Percentiles rank a stretch among this genome's conserved stretches.
These are phyloP conservation scores for Lottia gigantea DNA, from an alignment of 2,888 invertebrate genomes.

Conservation along the genomic window DNA sequence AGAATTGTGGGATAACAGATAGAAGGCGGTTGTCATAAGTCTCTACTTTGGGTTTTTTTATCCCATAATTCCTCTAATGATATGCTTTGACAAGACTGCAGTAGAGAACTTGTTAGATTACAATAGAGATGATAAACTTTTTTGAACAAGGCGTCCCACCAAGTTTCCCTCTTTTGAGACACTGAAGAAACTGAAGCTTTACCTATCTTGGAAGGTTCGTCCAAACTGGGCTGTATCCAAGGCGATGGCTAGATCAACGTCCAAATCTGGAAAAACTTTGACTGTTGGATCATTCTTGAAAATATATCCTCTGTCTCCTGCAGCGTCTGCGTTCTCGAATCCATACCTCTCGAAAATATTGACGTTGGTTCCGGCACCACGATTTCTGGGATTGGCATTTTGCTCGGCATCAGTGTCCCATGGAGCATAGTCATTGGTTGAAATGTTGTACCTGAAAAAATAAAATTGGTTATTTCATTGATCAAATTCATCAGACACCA, in stretches of 20 bases:
- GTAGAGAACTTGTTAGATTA: no score
- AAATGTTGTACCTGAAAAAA: conserved; percentile 64
- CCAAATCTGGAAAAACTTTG: conserved; percentile 57
- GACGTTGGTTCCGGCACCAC: conserved; percentile 38
- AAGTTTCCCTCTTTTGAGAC: no score
- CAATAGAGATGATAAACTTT: no score
- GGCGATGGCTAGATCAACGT: conserved; percentile 60
- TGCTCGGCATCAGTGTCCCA: conserved; percentile 57
- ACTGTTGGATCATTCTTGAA: conserved; percentile 64
- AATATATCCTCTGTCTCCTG: conserved; percentile 56
- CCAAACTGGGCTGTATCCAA: conserved; percentile 68
- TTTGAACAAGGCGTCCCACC: no score
- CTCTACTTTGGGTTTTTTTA: no score
- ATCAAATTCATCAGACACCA: no score
- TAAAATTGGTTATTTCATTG: no score
- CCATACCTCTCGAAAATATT: conserved; percentile 50
- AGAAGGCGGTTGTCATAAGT: no score
- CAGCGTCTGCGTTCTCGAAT: conserved; percentile 42
- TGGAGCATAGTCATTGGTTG: conserved; percentile 63
- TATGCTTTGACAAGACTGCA: no score
- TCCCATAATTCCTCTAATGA: no score
- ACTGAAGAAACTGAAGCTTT: no score
- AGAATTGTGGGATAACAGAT: no score
- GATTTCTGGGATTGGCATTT: conserved; percentile 33
- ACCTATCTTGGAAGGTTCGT: conserved; percentile 67